Evolutionary conservation across 1,140 invertebrate species (phyloP).

Genomic region (Heliconius melpomene): DNA sequence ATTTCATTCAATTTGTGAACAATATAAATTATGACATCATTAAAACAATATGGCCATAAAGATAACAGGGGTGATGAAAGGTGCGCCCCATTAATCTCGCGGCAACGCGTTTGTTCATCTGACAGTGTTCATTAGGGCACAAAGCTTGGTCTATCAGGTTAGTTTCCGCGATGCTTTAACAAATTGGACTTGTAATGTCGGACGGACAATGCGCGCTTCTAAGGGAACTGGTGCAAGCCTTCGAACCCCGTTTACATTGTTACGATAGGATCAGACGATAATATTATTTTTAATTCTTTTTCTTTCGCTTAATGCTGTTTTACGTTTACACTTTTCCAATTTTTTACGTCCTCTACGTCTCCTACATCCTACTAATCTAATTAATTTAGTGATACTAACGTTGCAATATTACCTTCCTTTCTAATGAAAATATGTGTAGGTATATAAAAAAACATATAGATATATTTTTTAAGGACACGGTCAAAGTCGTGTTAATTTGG

Average conservation of each 20-base stretch:
- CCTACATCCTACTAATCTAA: too few species aligned
- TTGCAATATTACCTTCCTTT: too few species aligned
- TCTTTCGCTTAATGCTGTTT: too few species aligned
- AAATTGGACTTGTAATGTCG: slow-evolving; percentile 62
- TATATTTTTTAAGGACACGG: neutral
- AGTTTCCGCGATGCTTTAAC: slow-evolving; percentile 63
- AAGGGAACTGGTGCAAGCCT: neutral
- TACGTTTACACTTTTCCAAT: too few species aligned
- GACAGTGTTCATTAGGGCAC: slow-evolving; percentile 73
- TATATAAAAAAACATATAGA: neutral
- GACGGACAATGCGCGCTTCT: slow-evolving; percentile 50
- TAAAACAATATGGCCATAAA: slow-evolving; percentile 62
- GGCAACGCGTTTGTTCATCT: slow-evolving; percentile 62
- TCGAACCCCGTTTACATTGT: neutral
- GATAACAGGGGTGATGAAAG: slow-evolving; percentile 62
- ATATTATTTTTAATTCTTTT: neutral
- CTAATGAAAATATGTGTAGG: too few species aligned
- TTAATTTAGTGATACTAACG: too few species aligned
- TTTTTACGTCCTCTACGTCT: too few species aligned
- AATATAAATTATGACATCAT: slow-evolving; percentile 56
- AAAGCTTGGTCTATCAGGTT: slow-evolving; percentile 70
- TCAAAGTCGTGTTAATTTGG: neutral
- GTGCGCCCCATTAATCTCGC: slow-evolving; percentile 61
- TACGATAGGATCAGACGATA: neutral
- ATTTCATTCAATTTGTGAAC: slow-evolving; percentile 47